Evolutionary conservation across 2,888 invertebrate genomes (phyloP).

Genomic region (Sinodicranocentrus sp.): DNA sequence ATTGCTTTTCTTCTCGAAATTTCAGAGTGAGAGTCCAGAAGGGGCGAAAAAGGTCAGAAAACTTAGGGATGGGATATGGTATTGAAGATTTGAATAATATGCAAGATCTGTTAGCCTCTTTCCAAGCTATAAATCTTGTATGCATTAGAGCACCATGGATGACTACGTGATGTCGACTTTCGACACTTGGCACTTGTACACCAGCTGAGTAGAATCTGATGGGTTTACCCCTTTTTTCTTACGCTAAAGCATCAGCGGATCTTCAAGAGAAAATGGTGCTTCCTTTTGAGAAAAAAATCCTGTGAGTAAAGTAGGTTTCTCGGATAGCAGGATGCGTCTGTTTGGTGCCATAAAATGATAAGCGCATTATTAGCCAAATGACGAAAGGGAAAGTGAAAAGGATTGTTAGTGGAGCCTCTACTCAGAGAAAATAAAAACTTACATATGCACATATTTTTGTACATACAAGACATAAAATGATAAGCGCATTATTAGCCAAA

Average conservation of each 20-base stretch:
- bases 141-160: conserved; percentile 5
- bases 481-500: conserved; percentile 14
- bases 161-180: conserved; percentile 20
- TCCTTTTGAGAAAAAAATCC: neutral
- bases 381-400: too few species aligned
- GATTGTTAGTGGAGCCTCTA: too few species aligned
- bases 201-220: neutral
- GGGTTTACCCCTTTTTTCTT: neutral
- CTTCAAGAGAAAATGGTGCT: too few species aligned
- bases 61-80: too few species aligned
- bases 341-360: conserved; percentile 12
- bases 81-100: conserved; percentile 13
- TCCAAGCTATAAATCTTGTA: conserved; percentile 27
- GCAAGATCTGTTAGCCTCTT: neutral
- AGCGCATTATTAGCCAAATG: conserved; percentile 6
- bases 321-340: neutral
- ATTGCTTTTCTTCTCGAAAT: too few species aligned
- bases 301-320: neutral
- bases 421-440: too few species aligned
- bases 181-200: neutral
- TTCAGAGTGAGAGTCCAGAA: too few species aligned
- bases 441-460: too few species aligned
- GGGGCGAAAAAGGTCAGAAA: too few species aligned
- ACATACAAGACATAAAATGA: conserved; percentile 5
- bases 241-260: too few species aligned